Evolutionary conservation across 2,888 invertebrate genomes (phyloP), one percentile per base, ranked within the genome.

Genomic region (Tupiocoris notatus): DNA sequence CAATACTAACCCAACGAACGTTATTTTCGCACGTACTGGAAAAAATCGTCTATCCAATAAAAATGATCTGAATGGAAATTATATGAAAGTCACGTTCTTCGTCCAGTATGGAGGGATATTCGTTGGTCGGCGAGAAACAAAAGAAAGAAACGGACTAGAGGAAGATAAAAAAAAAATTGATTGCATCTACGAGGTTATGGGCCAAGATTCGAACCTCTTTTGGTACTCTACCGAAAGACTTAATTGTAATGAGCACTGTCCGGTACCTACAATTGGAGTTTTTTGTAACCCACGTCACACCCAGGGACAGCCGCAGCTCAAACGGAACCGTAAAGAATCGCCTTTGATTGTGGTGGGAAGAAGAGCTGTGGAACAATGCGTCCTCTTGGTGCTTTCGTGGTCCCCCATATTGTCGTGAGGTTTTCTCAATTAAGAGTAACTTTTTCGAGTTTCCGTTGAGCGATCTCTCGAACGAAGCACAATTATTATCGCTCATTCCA

Each of bases 351-450:
- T 67, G 57, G 39, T 57, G 23, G 67, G 56, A 67, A 39, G n/a
- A 39, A 12, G 39, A 39, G 39, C 39, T 39, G 12, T 54, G 67
- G 67, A 67, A 67, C 67, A 67, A 67, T 67, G 67, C 56, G 12
- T 39, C 39, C 39, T 39, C 12, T 3, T 21, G 56, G 57, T 3
- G 39, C 39, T 54, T 54, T 57, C 39, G 39, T 7, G 39, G 39
- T 39, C 65, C 39, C 57, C 67, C 67, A 67, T 67, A 67, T 67
- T 67, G 67, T 67, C 67, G 56, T 56, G 18, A 56, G 54, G 67
- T 67, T 67, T 67, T 67, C 67, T 67, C 67, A 67, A 67, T 67
- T 67, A 67, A 20, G 56, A 20, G 21, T 67, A 67, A 67, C 56
- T 54, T 56, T 39, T 39, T 39, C 56, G 67, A 56, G 56, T 56